Conservation (phyloP, 2,797 vertebrate species). For the Sebastes variabilis region DNA sequence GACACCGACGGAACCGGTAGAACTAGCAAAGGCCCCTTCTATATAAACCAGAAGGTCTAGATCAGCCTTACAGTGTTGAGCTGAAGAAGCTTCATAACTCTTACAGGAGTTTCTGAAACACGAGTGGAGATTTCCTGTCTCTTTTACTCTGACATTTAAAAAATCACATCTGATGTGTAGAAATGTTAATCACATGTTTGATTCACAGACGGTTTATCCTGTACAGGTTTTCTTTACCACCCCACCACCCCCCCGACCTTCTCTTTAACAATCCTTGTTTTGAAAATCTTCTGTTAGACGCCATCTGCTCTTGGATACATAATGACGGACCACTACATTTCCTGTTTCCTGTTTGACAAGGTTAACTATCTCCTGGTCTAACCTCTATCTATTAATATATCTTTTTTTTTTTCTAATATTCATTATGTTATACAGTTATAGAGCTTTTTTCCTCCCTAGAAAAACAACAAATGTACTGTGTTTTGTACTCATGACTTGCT, state of each 20-base stretch:
- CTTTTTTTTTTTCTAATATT: conserved; percentile 3
- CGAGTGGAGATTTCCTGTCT: not conserved
- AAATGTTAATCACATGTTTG: conserved; percentile 44
- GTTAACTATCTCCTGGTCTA: conserved; percentile 61
- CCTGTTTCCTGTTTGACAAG: conserved; percentile 68
- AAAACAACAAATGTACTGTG: conserved; percentile 66
- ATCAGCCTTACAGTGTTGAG: not conserved
- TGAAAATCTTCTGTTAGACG: conserved; percentile 54
- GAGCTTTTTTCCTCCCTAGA: conserved; percentile 39
- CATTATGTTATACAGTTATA: conserved; percentile 42
- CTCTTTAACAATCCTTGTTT: conserved; percentile 54
- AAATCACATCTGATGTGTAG: conserved; percentile 1
- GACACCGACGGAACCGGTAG: not conserved
- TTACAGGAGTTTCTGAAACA: not conserved
- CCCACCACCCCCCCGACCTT: not conserved
- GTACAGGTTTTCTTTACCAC: conserved; percentile 22
- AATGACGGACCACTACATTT: conserved; percentile 53
- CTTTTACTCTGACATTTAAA: not conserved
- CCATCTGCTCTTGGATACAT: conserved; percentile 47
- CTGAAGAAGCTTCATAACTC: not conserved
- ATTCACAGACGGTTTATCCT: conserved; percentile 44
- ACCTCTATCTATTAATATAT: conserved; percentile 49
- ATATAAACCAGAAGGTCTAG: not conserved
- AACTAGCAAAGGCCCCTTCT: not conserved
- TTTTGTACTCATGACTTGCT: conserved; percentile 79